phyloP scores from a whole-genome alignment of 2,113 vertebrate genomes.

The Zeus faber region DNA sequence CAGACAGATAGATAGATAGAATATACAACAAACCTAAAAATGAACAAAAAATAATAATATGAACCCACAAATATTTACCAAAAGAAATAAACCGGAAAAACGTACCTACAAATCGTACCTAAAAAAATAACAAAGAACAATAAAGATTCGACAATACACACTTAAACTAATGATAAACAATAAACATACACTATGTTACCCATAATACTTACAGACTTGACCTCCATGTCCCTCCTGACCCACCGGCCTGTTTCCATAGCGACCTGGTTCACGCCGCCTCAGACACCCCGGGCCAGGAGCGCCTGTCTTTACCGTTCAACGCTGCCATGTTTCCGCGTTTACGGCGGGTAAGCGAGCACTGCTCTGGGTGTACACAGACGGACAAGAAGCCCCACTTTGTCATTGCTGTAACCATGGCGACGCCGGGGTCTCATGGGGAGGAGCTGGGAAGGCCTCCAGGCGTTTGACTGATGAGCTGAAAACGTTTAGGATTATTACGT shows the following conservation, averaged over 20 bases:
- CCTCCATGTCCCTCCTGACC: not conserved
- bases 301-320: slow-evolving; percentile 37
- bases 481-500: slow-evolving; percentile 41
- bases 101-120: too few species aligned
- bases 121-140: too few species aligned
- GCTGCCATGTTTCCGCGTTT: slow-evolving; percentile 46
- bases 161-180: too few species aligned
- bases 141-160: too few species aligned
- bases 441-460: slow-evolving; percentile 5
- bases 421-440: not conserved
- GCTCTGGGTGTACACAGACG: slow-evolving; percentile 18
- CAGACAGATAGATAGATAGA: too few species aligned
- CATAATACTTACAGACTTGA: slow-evolving; percentile 1
- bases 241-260: slow-evolving; percentile 24
- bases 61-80: too few species aligned
- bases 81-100: too few species aligned
- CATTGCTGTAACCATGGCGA: not conserved
- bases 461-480: slow-evolving; percentile 28
- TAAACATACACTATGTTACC: too few species aligned
- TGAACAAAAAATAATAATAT: too few species aligned
- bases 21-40: too few species aligned
- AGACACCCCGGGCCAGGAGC: not conserved
- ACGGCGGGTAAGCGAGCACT: slow-evolving; percentile 43
- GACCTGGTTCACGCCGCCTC: too few species aligned
- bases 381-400: not conserved